Evolutionary conservation across 2,113 vertebrate species (phyloP).

Genomic region (Gracilinanus agilis): DNA sequence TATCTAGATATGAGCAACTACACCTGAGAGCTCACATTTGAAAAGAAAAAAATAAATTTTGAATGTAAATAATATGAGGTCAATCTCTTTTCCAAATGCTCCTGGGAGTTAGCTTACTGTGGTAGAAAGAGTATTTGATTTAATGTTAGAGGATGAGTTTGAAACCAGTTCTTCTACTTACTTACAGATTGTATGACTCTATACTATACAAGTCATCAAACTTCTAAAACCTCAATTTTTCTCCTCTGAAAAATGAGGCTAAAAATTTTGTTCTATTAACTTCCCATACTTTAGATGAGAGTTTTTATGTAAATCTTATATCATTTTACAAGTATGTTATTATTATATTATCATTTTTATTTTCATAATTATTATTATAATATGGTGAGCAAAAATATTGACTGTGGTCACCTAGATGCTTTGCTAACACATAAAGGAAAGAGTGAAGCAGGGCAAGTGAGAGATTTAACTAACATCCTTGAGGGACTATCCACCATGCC

Average conservation of each 20-base stretch:
- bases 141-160: not conserved
- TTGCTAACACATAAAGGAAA: not conserved
- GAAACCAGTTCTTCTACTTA: not conserved
- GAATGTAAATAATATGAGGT: not conserved
- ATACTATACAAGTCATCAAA: not conserved
- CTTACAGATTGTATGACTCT: not conserved
- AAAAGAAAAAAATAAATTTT: not conserved
- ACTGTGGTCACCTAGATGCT: conserved; percentile 27
- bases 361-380: conserved; percentile 34
- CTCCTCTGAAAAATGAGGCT: not conserved
- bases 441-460: not conserved
- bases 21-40: not conserved
- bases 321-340: conserved; percentile 40
- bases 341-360: conserved; percentile 39
- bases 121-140: not conserved
- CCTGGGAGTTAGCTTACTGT: not conserved
- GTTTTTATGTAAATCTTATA: conserved; percentile 34
- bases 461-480: not conserved
- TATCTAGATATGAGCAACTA: not conserved
- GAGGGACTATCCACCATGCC: not conserved
- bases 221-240: not conserved
- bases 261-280: not conserved
- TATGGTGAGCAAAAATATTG: not conserved
- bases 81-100: not conserved
- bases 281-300: not conserved